Conservation (phyloP, 1,140 invertebrate species). For the Drosophila lacertosa region DNA sequence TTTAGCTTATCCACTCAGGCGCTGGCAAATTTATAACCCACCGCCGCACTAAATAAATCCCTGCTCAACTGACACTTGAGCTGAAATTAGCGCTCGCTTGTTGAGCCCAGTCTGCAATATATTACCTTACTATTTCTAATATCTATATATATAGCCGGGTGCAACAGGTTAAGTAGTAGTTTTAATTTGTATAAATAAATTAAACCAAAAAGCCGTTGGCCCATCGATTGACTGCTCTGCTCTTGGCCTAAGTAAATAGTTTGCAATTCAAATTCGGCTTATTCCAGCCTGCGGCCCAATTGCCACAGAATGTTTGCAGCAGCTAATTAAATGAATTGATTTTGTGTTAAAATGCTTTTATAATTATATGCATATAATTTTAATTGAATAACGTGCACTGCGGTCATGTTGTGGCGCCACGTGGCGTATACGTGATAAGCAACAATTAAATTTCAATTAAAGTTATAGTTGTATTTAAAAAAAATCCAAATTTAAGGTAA, state of each 20-base stretch:
- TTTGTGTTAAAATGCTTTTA: constrained; percentile 7
- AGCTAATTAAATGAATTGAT: constrained; percentile 18
- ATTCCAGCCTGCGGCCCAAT: background rate
- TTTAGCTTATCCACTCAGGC: constrained; percentile 50
- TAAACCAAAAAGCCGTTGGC: constrained; percentile 9
- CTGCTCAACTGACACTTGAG: constrained; percentile 30
- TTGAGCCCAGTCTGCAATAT: background rate
- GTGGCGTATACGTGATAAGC: constrained; percentile 44
- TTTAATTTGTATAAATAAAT: constrained; percentile 55
- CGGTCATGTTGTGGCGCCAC: constrained; percentile 25
- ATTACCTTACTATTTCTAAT: constrained; percentile 22
- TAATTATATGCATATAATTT: constrained; percentile 10
- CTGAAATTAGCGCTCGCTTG: constrained; percentile 23
- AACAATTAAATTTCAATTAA: background rate
- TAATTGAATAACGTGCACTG: constrained; percentile 39
- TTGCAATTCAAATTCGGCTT: constrained; percentile 11
- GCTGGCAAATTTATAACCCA: constrained; percentile 60
- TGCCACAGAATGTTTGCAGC: constrained; percentile 4
- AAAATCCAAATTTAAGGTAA: too few relatives aligned
- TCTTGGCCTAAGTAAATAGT: constrained; percentile 3
- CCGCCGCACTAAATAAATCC: constrained; percentile 46
- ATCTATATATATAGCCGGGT: background rate
- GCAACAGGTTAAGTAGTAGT: constrained; percentile 24
- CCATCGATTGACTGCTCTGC: background rate
- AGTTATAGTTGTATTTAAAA: too few relatives aligned